Evolutionary conservation across 2,888 invertebrate genomes (phyloP), one percentile per base, ranked within the genome.

Genomic region (Athrips mouffetella): DNA sequence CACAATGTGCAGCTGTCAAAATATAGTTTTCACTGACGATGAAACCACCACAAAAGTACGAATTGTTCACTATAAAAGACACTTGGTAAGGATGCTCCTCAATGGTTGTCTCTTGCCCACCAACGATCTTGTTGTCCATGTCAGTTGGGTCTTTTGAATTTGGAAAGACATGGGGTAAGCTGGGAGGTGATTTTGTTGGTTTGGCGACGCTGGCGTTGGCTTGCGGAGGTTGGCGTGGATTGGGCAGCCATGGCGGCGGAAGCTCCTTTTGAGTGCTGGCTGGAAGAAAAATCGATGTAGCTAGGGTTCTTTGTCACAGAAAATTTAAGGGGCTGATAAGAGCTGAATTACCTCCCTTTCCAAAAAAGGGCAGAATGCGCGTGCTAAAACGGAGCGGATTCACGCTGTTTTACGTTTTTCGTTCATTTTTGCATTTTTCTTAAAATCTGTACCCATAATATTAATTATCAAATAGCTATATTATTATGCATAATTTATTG

Each of bases 1-100:
- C 77, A 47, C 89, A 90, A 60, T 89, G 89, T 0, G 69, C 89
- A 0, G 89, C 89, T 0, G 89, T 89, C n/a, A 86, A 21, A 10
- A 89, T 80, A 52, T 80, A 86, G 11, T 73, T 67, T 42, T 80
- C 67, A 44, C 81, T 87, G 35, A 89, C 63, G 6, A 90, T 86
- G 50, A 84, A 81, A 0, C 89, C 89, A 0, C 89, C 89, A 45
- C 89, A 90, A 57, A 82, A 81, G 51, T 76, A 89, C 0, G 73
- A 71, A 44, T 81, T 76, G 60, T 83, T 77, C 4, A 76, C 80
- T 20, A 84, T 72, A 16, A 89, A 80, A 0, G 88, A 88, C 2
- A 85, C 81, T 60, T 89, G 89, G 59, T 82, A 76, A 0, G 89
- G 89, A 46, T 81, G 74, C 25, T 85, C 77, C 18, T 76, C 76